phyloP scores from a whole-genome alignment of 2,113 vertebrate species.

The Bubalus kerabau region DNA sequence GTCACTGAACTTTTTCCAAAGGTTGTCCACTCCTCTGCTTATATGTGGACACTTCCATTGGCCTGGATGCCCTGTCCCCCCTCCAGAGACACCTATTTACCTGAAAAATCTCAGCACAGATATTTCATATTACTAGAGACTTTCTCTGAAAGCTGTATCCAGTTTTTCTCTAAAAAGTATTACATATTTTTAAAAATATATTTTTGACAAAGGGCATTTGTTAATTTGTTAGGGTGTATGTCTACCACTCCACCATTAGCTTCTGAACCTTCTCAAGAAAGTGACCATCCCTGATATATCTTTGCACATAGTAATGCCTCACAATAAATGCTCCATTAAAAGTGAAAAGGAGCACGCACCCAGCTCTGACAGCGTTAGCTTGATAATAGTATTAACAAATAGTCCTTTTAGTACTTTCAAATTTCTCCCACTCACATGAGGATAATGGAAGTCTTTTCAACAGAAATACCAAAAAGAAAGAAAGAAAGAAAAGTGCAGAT shows the following conservation, averaged over 20 bases:
- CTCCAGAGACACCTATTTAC: fast-evolving
- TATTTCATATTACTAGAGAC: not conserved
- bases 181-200: not conserved
- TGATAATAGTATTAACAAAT: not conserved
- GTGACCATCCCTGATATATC: not conserved
- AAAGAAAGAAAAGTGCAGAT: too few species aligned
- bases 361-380: not conserved
- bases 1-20: not conserved
- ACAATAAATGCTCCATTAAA: not conserved
- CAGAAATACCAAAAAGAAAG: not conserved
- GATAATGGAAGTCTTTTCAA: not conserved
- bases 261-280: not conserved
- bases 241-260: not conserved
- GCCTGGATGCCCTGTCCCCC: not conserved
- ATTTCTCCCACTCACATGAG: not conserved
- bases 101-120: not conserved
- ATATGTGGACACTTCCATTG: not conserved
- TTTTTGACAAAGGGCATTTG: not conserved
- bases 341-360: fast-evolving
- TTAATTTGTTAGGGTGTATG: not conserved
- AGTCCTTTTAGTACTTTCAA: not conserved
- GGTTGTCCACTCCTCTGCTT: not conserved
- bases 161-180: not conserved
- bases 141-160: not conserved
- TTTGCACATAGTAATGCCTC: not conserved